Evolutionary conservation across 2,797 vertebrate genomes (phyloP).

Genomic region (Megalops cyprinoides): DNA sequence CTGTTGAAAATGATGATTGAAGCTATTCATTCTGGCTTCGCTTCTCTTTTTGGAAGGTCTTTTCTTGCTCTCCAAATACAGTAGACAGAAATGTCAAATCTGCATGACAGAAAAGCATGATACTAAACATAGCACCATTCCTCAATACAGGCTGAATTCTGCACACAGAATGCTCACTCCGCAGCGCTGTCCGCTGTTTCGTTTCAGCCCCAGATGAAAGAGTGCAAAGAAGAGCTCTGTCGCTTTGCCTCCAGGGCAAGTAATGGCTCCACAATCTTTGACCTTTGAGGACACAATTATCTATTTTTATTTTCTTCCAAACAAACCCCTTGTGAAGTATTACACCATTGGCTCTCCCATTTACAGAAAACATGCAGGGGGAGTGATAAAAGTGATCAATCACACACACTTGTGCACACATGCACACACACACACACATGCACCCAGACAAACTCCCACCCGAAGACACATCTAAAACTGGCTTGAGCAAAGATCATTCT

Average conservation of each 20-base stretch:
- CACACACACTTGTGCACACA: neutral
- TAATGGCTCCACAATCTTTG: neutral
- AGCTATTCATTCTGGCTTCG: neutral
- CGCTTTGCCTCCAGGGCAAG: neutral
- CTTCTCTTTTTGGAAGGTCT: neutral
- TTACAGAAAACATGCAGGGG: neutral
- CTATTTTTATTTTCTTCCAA: neutral
- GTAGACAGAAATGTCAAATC: neutral
- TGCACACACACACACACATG: neutral
- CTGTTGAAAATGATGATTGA: conserved; percentile 4
- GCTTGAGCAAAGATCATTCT: too few relatives aligned
- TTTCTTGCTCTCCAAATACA: neutral
- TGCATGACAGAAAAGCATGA: conserved; percentile 1
- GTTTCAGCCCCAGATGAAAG: neutral
- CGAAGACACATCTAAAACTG: too few relatives aligned
- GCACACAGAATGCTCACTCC: neutral
- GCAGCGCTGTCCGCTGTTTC: neutral
- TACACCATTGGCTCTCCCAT: neutral
- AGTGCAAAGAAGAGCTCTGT: neutral
- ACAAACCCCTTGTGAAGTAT: neutral
- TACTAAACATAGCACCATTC: neutral
- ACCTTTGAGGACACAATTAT: conserved; percentile 12
- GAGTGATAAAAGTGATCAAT: neutral
- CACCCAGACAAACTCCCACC: too few relatives aligned
- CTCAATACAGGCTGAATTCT: neutral